phyloP scores from a whole-genome alignment of 2,888 invertebrate species.

The Piscicola geometra region DNA sequence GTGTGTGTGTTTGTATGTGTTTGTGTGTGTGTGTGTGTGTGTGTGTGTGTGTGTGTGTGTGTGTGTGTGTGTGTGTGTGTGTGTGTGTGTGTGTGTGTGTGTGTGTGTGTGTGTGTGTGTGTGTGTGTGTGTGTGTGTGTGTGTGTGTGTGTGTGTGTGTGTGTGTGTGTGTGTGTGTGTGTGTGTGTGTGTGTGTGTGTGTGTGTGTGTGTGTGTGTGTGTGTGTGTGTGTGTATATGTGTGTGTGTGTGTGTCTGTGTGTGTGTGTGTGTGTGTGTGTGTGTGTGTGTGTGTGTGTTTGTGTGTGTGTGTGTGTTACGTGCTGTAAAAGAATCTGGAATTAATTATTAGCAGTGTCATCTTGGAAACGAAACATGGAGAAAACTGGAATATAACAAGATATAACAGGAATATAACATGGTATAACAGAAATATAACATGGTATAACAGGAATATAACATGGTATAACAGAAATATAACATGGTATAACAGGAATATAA shows the following conservation, averaged over 20 bases:
- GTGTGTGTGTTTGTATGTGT: no score
- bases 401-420: no score
- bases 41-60: slow-evolving; percentile 26
- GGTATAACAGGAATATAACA: no score
- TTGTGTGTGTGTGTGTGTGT: background rate
- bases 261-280: background rate
- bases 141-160: slow-evolving; percentile 30
- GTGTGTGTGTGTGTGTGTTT: no score
- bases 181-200: slow-evolving; percentile 21
- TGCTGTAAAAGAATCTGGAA: no score
- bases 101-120: slow-evolving; percentile 24
- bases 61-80: slow-evolving; percentile 23
- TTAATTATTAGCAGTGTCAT: no score
- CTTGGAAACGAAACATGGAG: no score
- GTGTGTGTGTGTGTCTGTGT: slow-evolving; percentile 26
- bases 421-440: no score
- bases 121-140: slow-evolving; percentile 33
- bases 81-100: slow-evolving; percentile 23
- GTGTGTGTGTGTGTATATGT: slow-evolving; percentile 22
- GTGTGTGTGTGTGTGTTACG: no score
- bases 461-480: no score
- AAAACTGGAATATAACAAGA: no score
- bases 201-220: slow-evolving; percentile 30
- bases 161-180: slow-evolving; percentile 23
- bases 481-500: no score